Evolutionary conservation across 37 sponge, comb jelly and placozoan species (phyloP).

Genomic region (Chondrilla cf. caribensis): DNA sequence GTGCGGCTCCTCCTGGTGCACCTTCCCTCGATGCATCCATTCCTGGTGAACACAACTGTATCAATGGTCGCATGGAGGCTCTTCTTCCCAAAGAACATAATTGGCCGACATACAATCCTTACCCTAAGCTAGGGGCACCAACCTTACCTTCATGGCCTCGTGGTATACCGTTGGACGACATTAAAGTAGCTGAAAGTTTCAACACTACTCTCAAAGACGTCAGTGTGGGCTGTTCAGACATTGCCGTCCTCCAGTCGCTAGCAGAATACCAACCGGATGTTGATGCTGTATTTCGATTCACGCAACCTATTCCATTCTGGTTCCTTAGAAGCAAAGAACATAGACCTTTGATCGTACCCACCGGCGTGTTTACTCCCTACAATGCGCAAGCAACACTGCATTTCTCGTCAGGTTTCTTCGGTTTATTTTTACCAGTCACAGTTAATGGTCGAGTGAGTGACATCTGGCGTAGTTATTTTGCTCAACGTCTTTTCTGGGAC

Average conservation of each 20-base stretch:
- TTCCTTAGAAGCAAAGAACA: conserved; percentile 14
- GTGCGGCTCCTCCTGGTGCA: conserved; percentile 38
- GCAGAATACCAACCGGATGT: conserved; percentile 67
- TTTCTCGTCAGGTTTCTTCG: conserved; percentile 26
- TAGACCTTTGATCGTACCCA: conserved; percentile 16
- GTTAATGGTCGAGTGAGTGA: conserved; percentile 45
- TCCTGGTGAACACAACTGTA: not conserved
- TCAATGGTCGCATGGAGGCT: not conserved
- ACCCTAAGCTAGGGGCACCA: conserved; percentile 47
- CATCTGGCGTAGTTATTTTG: conserved; percentile 59
- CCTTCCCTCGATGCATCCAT: conserved; percentile 31
- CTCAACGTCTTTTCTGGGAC: conserved; percentile 51
- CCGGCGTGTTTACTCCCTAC: conserved; percentile 40
- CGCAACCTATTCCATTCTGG: conserved; percentile 41
- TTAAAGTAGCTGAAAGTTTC: conserved; percentile 4
- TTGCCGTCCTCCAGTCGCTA: conserved; percentile 50
- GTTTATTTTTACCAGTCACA: conserved; percentile 40
- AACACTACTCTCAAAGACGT: conserved; percentile 11
- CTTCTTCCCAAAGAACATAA: conserved; percentile 20
- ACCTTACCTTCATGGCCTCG: conserved; percentile 54
- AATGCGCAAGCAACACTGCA: conserved; percentile 57
- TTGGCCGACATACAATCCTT: conserved; percentile 56
- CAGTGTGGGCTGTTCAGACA: not conserved
- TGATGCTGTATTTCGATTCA: conserved; percentile 59
- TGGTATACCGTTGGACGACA: conserved; percentile 47